Base-by-base conservation (phyloP, 2,797 vertebrate species). In the Sciaenops ocellatus region DNA sequence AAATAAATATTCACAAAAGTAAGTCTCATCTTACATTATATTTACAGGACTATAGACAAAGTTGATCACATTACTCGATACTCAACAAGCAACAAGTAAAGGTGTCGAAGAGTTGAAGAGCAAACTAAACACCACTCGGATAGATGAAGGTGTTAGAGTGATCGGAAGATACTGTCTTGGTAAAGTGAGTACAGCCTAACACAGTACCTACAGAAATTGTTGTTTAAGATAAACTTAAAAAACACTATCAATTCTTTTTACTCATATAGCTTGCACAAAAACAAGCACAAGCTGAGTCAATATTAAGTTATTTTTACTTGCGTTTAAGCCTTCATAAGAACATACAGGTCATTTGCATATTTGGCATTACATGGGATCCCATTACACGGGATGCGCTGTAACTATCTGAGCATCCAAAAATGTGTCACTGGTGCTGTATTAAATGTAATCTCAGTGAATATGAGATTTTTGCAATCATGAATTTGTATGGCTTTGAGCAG, bases 391-490 rank as follows among this genome's bases (percentile, higher is more conserved):
- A 38, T 70, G 55, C 9, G 3, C 70, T 73, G 42, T 65, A 74
- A 83, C 78, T 69, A 44, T 75, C 41, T 62, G 65, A 83, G 66
- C 83, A 75, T 80, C 75, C 73, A 76, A 60, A 79, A 88, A 87
- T 67, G 76, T 88, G 85, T 87, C 73, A 65, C 78, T 55, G 81
- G 68, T 55, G 38, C 47, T n/a, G 59, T 71, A 47, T 51, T 83
- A 70, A 82, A 84, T 77, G 72, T 90, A 89, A 90, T 92, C 90
- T 89, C 73, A 70, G 79, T 73, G 78, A 85, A 85, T 80, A 85
- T 71, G 76, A 87, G 74, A 80, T 89, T 91, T 88, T 80, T 86
- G 63, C 79, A 81, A 80, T 90, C 85, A 82, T 82, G 67, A 84
- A 91, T 93, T 82, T 90, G 84, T 90, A 77, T 83, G 79, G 85